Conservation (phyloP, 53 echinoderm and acorn worm species). For the Arbacia lixula region DNA sequence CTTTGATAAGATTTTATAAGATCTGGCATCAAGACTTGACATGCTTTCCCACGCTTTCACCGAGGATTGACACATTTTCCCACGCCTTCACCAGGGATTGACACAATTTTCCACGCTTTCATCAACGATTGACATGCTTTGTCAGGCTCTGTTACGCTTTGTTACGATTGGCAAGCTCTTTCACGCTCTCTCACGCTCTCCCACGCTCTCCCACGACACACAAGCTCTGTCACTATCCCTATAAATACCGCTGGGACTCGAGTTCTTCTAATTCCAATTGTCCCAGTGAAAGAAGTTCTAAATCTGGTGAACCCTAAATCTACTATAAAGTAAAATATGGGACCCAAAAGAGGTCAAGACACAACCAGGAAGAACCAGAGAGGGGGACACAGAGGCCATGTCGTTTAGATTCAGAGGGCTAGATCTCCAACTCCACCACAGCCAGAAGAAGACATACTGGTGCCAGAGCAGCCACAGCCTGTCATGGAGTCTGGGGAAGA, state of each 20-base stretch:
- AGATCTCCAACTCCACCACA: no score
- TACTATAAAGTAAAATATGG: conserved; percentile 51
- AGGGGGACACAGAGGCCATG: conserved; percentile 46
- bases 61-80: conserved; percentile 26
- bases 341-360: conserved; percentile 39
- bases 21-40: conserved; percentile 24
- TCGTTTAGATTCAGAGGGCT: no score
- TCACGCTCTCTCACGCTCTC: conserved; percentile 17
- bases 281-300: conserved; percentile 38
- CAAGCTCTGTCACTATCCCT: conserved; percentile 30
- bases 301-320: conserved; percentile 51
- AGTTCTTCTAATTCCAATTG: neutral
- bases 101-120: conserved; percentile 14
- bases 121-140: conserved; percentile 16
- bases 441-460: no score
- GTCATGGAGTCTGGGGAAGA: no score
- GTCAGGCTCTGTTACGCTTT: conserved; percentile 11
- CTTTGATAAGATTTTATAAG: conserved; percentile 18
- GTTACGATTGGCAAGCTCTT: conserved; percentile 5
- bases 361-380: conserved; percentile 48
- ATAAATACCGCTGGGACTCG: conserved; percentile 30
- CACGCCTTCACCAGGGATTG: conserved; percentile 17
- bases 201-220: conserved; percentile 38
- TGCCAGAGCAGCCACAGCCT: no score
- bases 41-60: conserved; percentile 21